Conservation (phyloP, 1,140 invertebrate species). For the Probaryconus sp. region DNA sequence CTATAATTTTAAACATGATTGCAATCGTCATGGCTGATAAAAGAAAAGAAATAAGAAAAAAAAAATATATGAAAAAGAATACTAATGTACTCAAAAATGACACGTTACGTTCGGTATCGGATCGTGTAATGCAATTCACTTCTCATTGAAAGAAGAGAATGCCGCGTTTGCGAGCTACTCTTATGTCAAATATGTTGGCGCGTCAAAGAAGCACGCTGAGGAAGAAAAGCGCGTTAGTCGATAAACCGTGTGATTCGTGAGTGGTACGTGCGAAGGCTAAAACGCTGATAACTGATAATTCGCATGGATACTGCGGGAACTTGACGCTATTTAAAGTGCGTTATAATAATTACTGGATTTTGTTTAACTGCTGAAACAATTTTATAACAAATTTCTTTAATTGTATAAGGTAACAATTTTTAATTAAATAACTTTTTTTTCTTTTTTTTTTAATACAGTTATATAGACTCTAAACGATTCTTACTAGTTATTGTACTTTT, state of each 20-base stretch:
- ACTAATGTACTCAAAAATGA: conserved; percentile 27
- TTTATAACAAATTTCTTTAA: not conserved
- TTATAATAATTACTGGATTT: not conserved
- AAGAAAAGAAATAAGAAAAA: conserved; percentile 27
- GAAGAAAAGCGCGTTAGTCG: conserved; percentile 39
- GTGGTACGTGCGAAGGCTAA: conserved; percentile 31
- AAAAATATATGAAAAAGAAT: conserved; percentile 1
- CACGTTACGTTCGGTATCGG: conserved; percentile 43
- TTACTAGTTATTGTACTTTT: too few relatives aligned
- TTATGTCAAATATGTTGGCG: conserved; percentile 38
- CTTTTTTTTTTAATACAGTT: too few relatives aligned
- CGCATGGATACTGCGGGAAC: not conserved
- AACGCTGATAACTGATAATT: conserved; percentile 32
- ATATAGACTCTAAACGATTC: too few relatives aligned
- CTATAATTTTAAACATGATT: not conserved
- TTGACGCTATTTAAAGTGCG: conserved; percentile 4
- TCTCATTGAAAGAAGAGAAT: conserved; percentile 52
- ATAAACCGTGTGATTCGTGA: conserved; percentile 42
- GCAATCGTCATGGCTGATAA: conserved; percentile 29
- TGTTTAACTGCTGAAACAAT: too few relatives aligned
- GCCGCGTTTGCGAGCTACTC: conserved; percentile 39
- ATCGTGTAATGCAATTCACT: conserved; percentile 27
- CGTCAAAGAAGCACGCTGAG: conserved; percentile 44
- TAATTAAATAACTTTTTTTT: too few relatives aligned
- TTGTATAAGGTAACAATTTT: too few relatives aligned